Base-by-base conservation (phyloP, 1,140 invertebrate genomes). In the Thaumetopoea pityocampa region DNA sequence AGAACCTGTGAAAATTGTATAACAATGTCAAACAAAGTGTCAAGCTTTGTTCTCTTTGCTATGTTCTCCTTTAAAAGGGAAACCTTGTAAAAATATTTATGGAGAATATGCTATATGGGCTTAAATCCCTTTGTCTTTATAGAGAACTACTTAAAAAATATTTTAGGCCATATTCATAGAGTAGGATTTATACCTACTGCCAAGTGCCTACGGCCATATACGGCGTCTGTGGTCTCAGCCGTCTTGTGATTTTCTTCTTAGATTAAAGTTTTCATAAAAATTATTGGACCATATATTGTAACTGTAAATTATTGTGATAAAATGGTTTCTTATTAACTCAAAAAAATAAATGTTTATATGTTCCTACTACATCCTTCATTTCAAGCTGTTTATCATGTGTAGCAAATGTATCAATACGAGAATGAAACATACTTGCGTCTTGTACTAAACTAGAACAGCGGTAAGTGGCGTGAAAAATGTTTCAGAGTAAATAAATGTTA, bases 351-450 rank as follows among this genome's bases (percentile, higher is more conserved):
- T 47, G 22, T 55, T 50, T 35, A 24, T 57, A 53, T 48, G 50
- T 53, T 47, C 33, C 55, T 19, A 30, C 37, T 22, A 46, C 33
- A 54, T 64, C 36, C 16, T 36, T 62, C 46, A 30, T 32, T 11
- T 34, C 26, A 27, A 30, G 41, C 8, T 71, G 64, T 67, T 57
- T 59, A 73, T 69, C 67, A 77, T 82, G 73, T 77, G 71, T 70
- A 50, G 52, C 65, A 73, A 72, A 74, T 60, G 53, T 63, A 64
- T 70, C 48, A 78, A 77, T 47, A 70, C 60, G 47, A 77, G 67
- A 69, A 79, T 78, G 74, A 77, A 82, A 80, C 73, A 78, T 78
- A 82, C 67, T 74, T 73, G 58, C 60, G 58, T 55, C 51, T 67
- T 70, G 47, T 76, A 78, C 52, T 65, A 59, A 64, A 50, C 54